Evolutionary conservation across 1,140 invertebrate species (phyloP).

Genomic region (Rhagoletis pomonella): DNA sequence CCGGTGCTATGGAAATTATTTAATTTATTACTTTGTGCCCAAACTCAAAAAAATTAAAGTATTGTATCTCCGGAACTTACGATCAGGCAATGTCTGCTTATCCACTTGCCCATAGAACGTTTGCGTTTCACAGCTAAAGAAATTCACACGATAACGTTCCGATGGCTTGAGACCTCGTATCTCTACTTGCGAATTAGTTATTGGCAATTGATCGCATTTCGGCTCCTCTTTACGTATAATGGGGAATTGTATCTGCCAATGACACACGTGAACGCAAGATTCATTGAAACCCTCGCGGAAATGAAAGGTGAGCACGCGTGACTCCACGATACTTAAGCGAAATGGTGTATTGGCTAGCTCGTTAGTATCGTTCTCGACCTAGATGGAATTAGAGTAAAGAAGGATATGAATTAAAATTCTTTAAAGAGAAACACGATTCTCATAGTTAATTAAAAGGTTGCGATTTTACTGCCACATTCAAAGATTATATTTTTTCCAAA

Average conservation of each 20-base stretch:
- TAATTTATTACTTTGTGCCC: background rate
- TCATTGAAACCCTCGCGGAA: conserved; percentile 70
- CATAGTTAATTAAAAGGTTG: too few species aligned
- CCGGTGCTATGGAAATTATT: conserved; percentile 63
- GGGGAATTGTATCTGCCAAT: conserved; percentile 62
- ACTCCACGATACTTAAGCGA: conserved; percentile 66
- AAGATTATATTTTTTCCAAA: too few species aligned
- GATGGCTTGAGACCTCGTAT: conserved; percentile 64
- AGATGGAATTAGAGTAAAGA: too few species aligned
- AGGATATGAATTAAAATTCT: too few species aligned
- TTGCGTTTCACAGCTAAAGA: conserved; percentile 67
- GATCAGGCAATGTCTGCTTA: conserved; percentile 68
- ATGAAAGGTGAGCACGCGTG: conserved; percentile 66
- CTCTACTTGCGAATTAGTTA: conserved; percentile 66
- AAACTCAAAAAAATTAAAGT: background rate
- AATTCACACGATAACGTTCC: conserved; percentile 65
- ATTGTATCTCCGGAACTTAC: conserved; percentile 60
- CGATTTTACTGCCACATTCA: too few species aligned
- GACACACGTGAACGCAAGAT: conserved; percentile 68
- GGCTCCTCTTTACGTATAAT: conserved; percentile 62
- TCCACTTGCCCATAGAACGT: conserved; percentile 70
- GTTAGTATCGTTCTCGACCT: conserved; percentile 71
- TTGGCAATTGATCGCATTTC: conserved; percentile 65
- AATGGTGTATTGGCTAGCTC: conserved; percentile 69
- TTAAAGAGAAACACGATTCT: too few species aligned